phyloP scores from a whole-genome alignment of 1,140 invertebrate genomes.

The Drosophila quadrilineata region DNA sequence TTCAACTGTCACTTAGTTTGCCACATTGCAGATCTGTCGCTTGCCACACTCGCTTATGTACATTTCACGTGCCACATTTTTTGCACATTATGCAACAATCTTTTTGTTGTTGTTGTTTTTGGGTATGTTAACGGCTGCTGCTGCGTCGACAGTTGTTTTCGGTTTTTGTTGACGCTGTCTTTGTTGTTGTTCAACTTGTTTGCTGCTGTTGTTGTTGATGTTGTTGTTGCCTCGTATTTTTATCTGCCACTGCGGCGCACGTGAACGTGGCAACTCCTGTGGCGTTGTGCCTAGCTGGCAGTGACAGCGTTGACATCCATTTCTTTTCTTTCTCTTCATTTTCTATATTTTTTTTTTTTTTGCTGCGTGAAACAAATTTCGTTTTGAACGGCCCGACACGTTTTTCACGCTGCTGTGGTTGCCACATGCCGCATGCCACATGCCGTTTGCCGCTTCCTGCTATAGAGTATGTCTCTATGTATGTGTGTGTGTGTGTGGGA shows the following conservation, averaged over 20 bases:
- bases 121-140: slow-evolving; percentile 34
- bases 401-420: slow-evolving; percentile 20
- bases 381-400: slow-evolving; percentile 33
- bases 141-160: slow-evolving; percentile 27
- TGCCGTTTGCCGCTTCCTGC: neutral
- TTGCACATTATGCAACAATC: slow-evolving; percentile 28
- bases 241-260: neutral
- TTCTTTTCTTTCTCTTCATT: too few relatives aligned
- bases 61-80: neutral
- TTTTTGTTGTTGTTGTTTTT: too few relatives aligned
- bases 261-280: slow-evolving; percentile 23
- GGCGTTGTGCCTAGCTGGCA: slow-evolving; percentile 30
- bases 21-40: too few relatives aligned
- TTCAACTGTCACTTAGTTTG: too few relatives aligned
- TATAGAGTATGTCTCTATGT: too few relatives aligned
- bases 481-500: neutral
- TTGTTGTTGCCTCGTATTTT: neutral
- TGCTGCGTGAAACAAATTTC: slow-evolving; percentile 40
- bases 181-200: neutral
- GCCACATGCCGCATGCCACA: neutral
- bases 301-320: slow-evolving; percentile 21
- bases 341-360: too few relatives aligned
- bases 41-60: too few relatives aligned
- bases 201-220: neutral
- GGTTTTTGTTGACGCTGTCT: neutral